Evolutionary conservation across 2,888 invertebrate species (phyloP).

Genomic region (Nymphalis polychloros): DNA sequence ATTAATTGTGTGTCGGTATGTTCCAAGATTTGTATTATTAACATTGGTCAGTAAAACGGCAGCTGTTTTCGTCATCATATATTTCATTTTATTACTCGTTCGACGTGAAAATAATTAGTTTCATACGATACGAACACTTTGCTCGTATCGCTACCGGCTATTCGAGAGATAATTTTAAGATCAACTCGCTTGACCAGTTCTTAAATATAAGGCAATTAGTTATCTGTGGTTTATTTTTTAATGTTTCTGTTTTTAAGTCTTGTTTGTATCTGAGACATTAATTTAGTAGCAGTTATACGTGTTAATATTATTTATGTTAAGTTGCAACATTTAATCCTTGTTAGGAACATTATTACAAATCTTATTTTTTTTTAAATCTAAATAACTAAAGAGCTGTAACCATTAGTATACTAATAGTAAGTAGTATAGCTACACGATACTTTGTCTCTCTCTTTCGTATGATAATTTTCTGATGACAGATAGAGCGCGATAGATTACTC

Average conservation of each 20-base stretch:
- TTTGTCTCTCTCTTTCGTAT: no score
- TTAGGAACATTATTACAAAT: no score
- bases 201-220: slow-evolving; percentile 6
- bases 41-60: slow-evolving; percentile 10
- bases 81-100: slow-evolving; percentile 35
- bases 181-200: neutral
- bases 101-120: slow-evolving; percentile 39
- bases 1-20: neutral
- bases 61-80: slow-evolving; percentile 24
- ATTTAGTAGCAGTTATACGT: no score
- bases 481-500: no score
- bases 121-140: slow-evolving; percentile 15
- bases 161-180: slow-evolving; percentile 7
- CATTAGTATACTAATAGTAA: no score
- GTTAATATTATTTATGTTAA: no score
- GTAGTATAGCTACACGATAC: no score
- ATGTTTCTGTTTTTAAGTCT: neutral
- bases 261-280: neutral
- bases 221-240: neutral
- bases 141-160: slow-evolving; percentile 17
- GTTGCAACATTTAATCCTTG: no score
- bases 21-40: neutral
- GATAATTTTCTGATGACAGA: no score
- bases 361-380: no score
- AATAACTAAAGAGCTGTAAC: no score